Percentiles rank a stretch among this genome's conserved stretches.
These are phyloP conservation scores for Mya arenaria DNA, from an alignment of 1,140 invertebrate species.

Conservation along the genomic window DNA sequence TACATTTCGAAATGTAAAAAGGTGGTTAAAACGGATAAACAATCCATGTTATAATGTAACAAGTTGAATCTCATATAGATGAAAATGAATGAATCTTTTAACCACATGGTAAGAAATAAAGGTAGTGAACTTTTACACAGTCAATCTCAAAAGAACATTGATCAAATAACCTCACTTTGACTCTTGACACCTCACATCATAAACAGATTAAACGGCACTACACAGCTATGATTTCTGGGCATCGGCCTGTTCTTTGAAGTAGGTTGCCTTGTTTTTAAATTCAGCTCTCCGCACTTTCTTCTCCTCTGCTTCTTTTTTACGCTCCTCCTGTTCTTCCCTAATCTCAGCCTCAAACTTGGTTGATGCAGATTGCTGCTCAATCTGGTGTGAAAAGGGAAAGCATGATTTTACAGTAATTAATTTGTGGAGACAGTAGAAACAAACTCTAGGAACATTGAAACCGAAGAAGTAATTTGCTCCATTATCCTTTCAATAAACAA, in stretches of 20 bases:
- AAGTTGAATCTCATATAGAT: no score
- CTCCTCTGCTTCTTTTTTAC: conserved; percentile 70
- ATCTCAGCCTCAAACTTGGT: conserved; percentile 78
- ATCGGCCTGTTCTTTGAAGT: conserved; percentile 60
- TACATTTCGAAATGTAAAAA: no score
- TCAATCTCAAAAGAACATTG: no score
- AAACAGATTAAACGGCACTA: not conserved
- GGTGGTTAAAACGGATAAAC: no score
- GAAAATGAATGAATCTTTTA: no score
- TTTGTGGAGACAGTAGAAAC: not conserved
- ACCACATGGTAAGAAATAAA: no score
- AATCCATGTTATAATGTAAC: no score
- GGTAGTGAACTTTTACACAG: no score
- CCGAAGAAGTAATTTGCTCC: not conserved
- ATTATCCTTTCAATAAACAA: not conserved
- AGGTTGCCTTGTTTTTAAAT: conserved; percentile 75
- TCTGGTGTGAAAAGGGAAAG: conserved; percentile 63
- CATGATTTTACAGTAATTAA: not conserved
- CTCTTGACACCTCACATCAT: no score
- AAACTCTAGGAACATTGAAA: not conserved
- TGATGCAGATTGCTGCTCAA: conserved; percentile 67
- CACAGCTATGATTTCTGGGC: conserved; percentile 18
- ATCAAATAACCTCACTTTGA: no score
- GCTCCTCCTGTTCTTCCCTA: conserved; percentile 75
- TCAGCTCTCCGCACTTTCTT: conserved; percentile 72